Evolutionary conservation across 2,888 invertebrate genomes (phyloP).

Genomic region (Habroteleia sp.): DNA sequence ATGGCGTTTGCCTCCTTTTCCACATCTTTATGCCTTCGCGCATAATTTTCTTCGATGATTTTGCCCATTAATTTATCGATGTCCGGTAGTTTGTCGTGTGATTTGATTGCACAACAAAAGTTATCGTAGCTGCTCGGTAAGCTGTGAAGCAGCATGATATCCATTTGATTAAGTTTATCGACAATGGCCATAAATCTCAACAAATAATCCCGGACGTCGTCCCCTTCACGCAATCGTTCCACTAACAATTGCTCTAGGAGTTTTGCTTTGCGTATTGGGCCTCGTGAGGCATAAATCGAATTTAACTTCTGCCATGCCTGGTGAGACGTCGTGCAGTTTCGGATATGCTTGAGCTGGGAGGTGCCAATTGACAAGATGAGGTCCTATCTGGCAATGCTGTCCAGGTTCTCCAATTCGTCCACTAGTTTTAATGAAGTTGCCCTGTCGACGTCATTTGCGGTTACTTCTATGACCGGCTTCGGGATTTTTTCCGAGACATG

Average conservation of each 20-base stretch:
- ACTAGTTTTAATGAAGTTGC: not conserved
- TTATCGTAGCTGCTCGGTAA: slow-evolving; percentile 24
- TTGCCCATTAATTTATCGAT: not conserved
- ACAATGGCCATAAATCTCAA: slow-evolving; percentile 43
- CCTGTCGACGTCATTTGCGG: not conserved
- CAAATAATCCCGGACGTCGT: slow-evolving; percentile 23
- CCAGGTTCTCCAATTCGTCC: not conserved
- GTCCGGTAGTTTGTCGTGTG: slow-evolving; percentile 40
- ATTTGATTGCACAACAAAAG: slow-evolving; percentile 53
- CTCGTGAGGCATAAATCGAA: slow-evolving; percentile 36
- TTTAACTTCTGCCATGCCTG: slow-evolving; percentile 13
- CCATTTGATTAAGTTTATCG: slow-evolving; percentile 48
- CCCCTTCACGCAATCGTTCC: slow-evolving; percentile 20
- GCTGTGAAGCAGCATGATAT: slow-evolving; percentile 40
- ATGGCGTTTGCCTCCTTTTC: not conserved
- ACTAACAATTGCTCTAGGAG: slow-evolving; percentile 10
- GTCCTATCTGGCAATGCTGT: not conserved
- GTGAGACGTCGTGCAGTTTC: slow-evolving; percentile 1
- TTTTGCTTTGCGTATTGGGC: slow-evolving; percentile 23
- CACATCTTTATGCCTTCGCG: not conserved
- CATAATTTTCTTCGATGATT: slow-evolving; percentile 2
- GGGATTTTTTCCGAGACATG: not conserved
- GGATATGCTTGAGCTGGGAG: not conserved
- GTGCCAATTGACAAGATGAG: not conserved
- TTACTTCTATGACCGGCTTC: not conserved